A percentile compares a stretch with the other conserved stretches of the same genome.
Evolutionary conservation across 2,797 vertebrate species (phyloP).

Genomic region (Sebastes vulpes): DNA sequence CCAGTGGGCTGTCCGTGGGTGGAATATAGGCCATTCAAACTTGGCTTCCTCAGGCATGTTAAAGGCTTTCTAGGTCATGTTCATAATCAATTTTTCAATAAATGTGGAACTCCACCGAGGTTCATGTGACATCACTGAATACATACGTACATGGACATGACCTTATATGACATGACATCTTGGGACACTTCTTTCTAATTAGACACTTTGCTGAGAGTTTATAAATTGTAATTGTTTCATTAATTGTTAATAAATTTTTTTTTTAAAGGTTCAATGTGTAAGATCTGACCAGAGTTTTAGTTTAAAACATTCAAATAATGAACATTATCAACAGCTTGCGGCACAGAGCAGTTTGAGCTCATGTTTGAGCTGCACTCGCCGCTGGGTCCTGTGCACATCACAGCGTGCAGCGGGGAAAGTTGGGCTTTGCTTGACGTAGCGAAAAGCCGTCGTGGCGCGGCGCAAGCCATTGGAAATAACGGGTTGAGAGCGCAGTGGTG

Average conservation of each 20-base stretch:
- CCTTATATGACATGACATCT: not conserved
- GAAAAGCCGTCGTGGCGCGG: no score
- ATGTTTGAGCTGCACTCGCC: no score
- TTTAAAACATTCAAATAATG: no score
- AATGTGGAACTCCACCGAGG: not conserved
- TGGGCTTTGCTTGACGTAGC: no score
- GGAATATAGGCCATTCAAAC: slow-evolving; percentile 26
- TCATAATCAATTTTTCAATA: slow-evolving; percentile 45
- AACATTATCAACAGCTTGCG: no score
- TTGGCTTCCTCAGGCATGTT: not conserved
- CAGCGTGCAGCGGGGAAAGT: no score
- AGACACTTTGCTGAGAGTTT: not conserved
- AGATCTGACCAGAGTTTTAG: no score
- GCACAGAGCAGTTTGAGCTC: no score
- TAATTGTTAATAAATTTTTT: not conserved
- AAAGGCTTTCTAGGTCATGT: slow-evolving; percentile 45
- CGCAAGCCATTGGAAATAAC: no score
- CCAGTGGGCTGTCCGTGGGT: slow-evolving; percentile 5
- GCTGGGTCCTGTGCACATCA: no score
- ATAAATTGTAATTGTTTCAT: not conserved
- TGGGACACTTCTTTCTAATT: not conserved
- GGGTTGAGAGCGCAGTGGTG: no score
- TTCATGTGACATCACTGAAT: not conserved
- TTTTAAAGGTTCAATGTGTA: no score
- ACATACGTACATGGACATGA: not conserved